Evolutionary conservation across 2,113 vertebrate species (phyloP).

Genomic region (Pontoporia blainvillei): DNA sequence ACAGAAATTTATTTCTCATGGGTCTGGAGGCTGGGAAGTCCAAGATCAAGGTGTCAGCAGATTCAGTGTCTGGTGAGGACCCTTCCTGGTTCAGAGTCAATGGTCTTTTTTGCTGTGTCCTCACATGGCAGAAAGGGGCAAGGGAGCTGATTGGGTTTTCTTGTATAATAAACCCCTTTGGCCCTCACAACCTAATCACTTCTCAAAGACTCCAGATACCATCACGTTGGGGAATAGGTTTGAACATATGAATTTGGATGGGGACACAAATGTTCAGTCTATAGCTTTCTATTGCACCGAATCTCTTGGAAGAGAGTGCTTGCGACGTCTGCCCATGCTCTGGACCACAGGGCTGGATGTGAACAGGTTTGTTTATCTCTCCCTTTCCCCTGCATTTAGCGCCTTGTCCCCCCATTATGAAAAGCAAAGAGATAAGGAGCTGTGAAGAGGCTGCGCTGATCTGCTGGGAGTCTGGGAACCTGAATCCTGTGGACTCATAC

Average conservation of each 20-base stretch:
- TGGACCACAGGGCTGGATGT: neutral
- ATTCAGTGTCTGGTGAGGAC: neutral
- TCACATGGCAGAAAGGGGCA: neutral
- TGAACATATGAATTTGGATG: neutral
- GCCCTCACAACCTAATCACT: no score
- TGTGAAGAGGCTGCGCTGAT: slow-evolving; percentile 90
- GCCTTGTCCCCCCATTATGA: slow-evolving; percentile 87
- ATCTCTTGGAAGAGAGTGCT: neutral
- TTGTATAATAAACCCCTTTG: neutral
- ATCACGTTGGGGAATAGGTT: neutral
- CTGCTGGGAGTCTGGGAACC: slow-evolving; percentile 92
- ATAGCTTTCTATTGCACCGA: neutral
- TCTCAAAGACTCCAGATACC: neutral
- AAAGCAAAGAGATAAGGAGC: slow-evolving; percentile 83
- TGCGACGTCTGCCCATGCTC: neutral
- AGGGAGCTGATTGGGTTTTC: neutral
- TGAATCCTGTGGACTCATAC: slow-evolving; percentile 95
- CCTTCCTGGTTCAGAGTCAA: neutral
- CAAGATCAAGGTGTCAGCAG: neutral
- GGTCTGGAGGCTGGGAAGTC: neutral
- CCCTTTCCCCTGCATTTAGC: slow-evolving; percentile 78
- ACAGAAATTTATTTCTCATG: neutral
- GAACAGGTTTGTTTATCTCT: neutral
- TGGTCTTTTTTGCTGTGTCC: no score
- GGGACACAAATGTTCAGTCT: neutral